These are phyloP conservation scores for Cirrhinus mrigala DNA, from an alignment of 2,797 vertebrate genomes.

Conservation along the genomic window DNA sequence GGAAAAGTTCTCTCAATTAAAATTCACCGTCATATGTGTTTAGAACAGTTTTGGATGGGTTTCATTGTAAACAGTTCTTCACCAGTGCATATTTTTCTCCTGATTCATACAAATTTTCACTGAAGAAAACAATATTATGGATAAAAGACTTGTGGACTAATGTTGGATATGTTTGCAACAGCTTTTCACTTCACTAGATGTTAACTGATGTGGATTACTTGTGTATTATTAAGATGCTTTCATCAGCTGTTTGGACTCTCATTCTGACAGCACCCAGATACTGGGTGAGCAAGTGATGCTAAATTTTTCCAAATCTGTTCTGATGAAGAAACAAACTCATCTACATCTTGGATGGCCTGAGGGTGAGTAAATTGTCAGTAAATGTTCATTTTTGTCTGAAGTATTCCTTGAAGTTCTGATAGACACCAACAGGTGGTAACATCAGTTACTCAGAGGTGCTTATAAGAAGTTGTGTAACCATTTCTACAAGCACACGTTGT, in stretches of 20 bases:
- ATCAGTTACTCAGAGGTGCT: constrained; percentile 4
- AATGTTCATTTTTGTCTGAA: not conserved
- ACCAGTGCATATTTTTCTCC: not conserved
- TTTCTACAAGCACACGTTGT: not conserved
- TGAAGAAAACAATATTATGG: not conserved
- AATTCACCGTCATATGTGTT: not conserved
- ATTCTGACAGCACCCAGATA: not conserved
- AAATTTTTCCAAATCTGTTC: not conserved
- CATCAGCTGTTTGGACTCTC: not conserved
- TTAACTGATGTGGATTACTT: not conserved
- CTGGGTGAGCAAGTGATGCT: not conserved
- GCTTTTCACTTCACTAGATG: not conserved
- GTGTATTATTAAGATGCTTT: not conserved
- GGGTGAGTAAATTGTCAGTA: not conserved
- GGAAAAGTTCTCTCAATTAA: not conserved
- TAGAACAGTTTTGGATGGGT: not conserved
- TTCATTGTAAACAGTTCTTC: not conserved
- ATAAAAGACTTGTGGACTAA: not conserved
- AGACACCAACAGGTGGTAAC: not conserved
- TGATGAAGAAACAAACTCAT: not conserved
- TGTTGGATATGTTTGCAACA: not conserved
- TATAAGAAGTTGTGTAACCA: not conserved
- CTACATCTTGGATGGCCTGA: not conserved
- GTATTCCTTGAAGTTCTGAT: not conserved
- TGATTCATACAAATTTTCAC: not conserved